These are phyloP conservation scores for Cecropterus lyciades DNA, from an alignment of 1,140 invertebrate species.

Conservation along the genomic window DNA sequence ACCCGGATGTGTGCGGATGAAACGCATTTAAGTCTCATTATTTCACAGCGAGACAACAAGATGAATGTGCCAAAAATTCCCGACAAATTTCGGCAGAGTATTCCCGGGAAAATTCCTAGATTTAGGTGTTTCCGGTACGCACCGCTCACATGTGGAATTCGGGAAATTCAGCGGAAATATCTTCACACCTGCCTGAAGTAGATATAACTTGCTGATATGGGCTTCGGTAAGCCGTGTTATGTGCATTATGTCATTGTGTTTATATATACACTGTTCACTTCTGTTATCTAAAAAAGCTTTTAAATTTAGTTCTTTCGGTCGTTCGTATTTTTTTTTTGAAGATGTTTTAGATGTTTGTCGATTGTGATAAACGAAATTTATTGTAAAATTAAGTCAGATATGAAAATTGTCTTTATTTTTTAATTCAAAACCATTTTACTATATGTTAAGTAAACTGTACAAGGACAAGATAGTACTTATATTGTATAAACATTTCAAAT, in stretches of 20 bases:
- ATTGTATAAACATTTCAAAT: too few species aligned
- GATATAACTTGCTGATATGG: conserved; percentile 4
- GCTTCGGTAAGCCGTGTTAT: background rate
- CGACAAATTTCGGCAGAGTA: conserved; percentile 34
- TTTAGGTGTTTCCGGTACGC: conserved; percentile 57
- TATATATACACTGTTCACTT: background rate
- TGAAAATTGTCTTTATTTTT: too few species aligned
- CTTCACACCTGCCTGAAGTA: conserved; percentile 23
- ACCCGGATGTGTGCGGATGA: conserved; percentile 50
- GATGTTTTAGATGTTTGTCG: too few species aligned
- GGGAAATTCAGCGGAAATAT: conserved; percentile 62
- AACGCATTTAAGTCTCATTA: conserved; percentile 65
- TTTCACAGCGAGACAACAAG: conserved; percentile 44
- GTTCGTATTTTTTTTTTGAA: too few species aligned
- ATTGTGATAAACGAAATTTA: too few species aligned
- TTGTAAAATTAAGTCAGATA: too few species aligned
- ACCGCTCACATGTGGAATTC: conserved; percentile 46
- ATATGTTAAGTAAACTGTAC: too few species aligned
- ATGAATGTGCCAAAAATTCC: conserved; percentile 63
- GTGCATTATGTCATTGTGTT: background rate
- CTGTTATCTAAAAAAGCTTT: background rate
- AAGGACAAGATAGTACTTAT: too few species aligned
- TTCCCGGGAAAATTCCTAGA: conserved; percentile 59
- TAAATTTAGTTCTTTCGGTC: too few species aligned
- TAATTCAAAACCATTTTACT: too few species aligned